Evolutionary conservation across 2,888 invertebrate genomes (phyloP).

Genomic region (Harpalus rubripes): DNA sequence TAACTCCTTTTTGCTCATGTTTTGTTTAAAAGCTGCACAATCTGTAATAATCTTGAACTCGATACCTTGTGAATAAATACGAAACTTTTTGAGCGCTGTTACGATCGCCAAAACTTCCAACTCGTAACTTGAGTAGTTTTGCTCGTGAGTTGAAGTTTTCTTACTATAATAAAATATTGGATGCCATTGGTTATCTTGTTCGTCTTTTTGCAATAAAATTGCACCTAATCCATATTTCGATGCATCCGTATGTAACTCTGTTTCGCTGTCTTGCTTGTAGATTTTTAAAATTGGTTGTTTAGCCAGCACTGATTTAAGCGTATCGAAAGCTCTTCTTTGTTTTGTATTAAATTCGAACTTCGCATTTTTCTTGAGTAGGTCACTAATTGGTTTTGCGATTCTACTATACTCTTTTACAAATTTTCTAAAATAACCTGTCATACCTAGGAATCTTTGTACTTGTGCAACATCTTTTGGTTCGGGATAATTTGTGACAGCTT

Average conservation of each 20-base stretch:
- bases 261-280: too few species aligned
- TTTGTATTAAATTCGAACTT: too few species aligned
- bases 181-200: conserved; percentile 12
- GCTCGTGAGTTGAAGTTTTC: not conserved
- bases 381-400: conserved; percentile 10
- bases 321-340: too few species aligned
- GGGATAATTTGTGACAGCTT: not conserved
- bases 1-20: too few species aligned
- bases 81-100: conserved; percentile 10
- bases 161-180: not conserved
- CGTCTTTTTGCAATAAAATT: conserved; percentile 69
- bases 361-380: conserved; percentile 39
- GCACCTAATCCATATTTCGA: too few species aligned
- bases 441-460: too few species aligned
- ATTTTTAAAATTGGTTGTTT: too few species aligned
- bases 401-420: not conserved
- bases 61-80: not conserved
- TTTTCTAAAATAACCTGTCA: not conserved
- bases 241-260: too few species aligned
- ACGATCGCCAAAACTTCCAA: not conserved
- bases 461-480: not conserved
- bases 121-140: not conserved
- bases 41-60: conserved; percentile 12
- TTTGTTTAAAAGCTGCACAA: conserved; percentile 32
- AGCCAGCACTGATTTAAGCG: too few species aligned